Conservation (phyloP, 2,113 vertebrate species). For the Sorex araneus region DNA sequence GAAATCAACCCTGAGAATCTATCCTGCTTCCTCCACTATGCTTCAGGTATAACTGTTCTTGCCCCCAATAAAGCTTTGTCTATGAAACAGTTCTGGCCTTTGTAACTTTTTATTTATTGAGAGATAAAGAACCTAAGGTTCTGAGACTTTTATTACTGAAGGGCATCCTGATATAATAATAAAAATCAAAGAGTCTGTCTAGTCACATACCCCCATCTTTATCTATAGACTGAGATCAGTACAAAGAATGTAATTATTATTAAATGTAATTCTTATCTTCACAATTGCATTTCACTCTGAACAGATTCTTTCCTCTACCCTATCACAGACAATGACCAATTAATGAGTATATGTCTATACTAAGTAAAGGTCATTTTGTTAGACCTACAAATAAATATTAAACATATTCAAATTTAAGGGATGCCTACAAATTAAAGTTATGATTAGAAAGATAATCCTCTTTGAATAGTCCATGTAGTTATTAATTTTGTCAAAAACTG, state of each 20-base stretch:
- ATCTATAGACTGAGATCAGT: background rate
- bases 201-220: background rate
- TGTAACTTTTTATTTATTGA: too few species aligned
- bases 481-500: constrained; percentile 39
- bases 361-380: background rate
- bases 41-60: too few species aligned
- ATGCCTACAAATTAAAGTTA: background rate
- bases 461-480: background rate
- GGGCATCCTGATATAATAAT: background rate
- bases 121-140: too few species aligned
- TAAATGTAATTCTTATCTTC: background rate
- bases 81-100: too few species aligned
- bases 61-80: too few species aligned
- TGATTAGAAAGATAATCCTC: background rate
- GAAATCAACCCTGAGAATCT: background rate
- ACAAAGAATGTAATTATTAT: background rate
- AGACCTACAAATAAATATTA: background rate
- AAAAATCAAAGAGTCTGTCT: background rate
- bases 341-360: background rate
- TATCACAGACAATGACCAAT: background rate
- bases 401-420: background rate
- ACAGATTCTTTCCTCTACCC: background rate
- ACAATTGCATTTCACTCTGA: background rate
- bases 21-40: too few species aligned
- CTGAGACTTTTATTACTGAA: background rate